These are phyloP conservation scores for Ceryle rudis DNA, from an alignment of 2,797 vertebrate species.

Conservation along the genomic window DNA sequence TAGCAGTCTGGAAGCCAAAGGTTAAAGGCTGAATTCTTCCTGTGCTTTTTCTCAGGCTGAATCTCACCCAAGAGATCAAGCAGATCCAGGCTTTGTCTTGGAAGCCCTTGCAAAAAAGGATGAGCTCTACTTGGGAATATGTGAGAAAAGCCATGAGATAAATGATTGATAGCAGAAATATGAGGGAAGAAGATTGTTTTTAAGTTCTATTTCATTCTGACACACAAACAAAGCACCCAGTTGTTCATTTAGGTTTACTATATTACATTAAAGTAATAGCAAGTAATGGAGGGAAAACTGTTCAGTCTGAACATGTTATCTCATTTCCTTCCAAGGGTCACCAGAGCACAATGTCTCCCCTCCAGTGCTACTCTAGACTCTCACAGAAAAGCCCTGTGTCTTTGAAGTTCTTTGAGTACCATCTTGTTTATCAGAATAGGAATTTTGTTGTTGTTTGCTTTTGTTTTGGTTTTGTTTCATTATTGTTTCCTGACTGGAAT, in stretches of 20 bases:
- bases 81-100: background rate
- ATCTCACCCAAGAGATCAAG: background rate
- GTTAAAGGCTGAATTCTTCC: conserved; percentile 36
- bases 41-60: conserved; percentile 10
- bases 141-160: background rate
- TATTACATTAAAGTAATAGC: background rate
- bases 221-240: background rate
- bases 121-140: background rate
- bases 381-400: background rate
- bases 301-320: background rate
- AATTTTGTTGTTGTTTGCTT: background rate
- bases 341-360: background rate
- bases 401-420: background rate
- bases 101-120: background rate
- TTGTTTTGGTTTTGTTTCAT: no score
- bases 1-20: background rate
- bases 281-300: background rate
- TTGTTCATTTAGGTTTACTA: background rate
- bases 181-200: background rate
- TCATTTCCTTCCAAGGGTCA: background rate
- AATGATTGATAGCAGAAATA: background rate
- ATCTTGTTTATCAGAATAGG: background rate
- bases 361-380: background rate
- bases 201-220: background rate
- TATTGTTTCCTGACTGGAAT: background rate